Base-by-base conservation (phyloP, 2,888 invertebrate species). In the Kryphioiulus occultus region DNA sequence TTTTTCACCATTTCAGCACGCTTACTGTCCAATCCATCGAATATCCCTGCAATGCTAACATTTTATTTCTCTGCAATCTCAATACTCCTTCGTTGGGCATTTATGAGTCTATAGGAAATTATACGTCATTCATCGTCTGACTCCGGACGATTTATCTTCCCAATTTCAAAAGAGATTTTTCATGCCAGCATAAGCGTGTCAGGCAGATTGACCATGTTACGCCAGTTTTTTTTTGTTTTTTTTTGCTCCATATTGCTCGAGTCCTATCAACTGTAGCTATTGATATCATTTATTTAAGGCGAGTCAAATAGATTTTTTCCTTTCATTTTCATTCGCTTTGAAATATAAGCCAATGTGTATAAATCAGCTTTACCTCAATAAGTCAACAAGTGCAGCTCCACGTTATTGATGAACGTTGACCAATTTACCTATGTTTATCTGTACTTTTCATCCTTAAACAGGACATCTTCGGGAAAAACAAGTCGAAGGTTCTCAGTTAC, bases 271-370 rank as follows among this genome's bases (percentile, higher is more conserved):
- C 9, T 30, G 78, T 30, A 78, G 5, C 78, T 30, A 68, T 78
- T 30, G 78, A 30, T 78, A 78, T 78, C 78, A 78, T 78, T 78
- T 78, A 78, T 78, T 78, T 78, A 78, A 78, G 78, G 78, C 78
- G 12, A 78, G 30, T 30, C 78, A 78, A 78, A 78, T 78, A 78
- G 78, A 30, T 78, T 78, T 78, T 53, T 30, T 78, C 17, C 30
- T 15, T 78, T 78, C 78, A 78, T 78, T 78, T 78, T 78, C 78
- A 78, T 78, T 78, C 78, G 15, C 78, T 78, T 78, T 78, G 78
- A 78, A 78, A 78, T 68, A 68, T 30, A 26, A 30, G 78, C 30
- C 78, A 30, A 30, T 30, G 26, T 30, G 78, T 78, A 78, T 78
- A 78, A 78, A 78, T 78, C 78, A 78, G 78, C 26, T 30, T 78